Percentiles rank a stretch among this genome's conserved stretches.
Evolutionary conservation across 2,113 vertebrate genomes (phyloP).

Genomic region (Marcusenius ussheri): DNA sequence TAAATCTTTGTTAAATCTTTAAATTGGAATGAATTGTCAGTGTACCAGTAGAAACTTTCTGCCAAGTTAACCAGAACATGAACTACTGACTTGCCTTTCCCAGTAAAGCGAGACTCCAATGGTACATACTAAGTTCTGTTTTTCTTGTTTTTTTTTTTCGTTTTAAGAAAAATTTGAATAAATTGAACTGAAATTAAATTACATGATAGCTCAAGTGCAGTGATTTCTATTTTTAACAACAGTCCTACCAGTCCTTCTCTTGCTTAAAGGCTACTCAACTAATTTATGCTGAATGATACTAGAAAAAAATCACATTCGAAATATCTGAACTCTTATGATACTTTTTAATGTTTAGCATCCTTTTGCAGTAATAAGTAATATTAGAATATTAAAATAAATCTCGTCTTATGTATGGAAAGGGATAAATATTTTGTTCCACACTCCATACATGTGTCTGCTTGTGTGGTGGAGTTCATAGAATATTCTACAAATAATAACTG

Average conservation of each 20-base stretch:
- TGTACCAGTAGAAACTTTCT: background rate
- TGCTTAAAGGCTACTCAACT: no score
- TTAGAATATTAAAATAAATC: background rate
- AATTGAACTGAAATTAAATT: no score
- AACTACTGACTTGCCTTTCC: background rate
- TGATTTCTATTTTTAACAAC: no score
- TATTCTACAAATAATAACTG: background rate
- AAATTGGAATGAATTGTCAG: background rate
- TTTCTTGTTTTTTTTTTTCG: background rate
- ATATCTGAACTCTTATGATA: no score
- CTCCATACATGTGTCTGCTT: background rate
- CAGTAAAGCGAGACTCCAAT: background rate
- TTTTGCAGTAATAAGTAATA: background rate
- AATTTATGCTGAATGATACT: no score
- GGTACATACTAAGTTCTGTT: background rate
- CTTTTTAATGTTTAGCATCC: background rate
- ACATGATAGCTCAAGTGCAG: no score
- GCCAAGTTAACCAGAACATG: background rate
- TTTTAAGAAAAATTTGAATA: no score
- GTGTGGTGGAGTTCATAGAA: background rate
- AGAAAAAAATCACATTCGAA: no score
- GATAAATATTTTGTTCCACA: background rate
- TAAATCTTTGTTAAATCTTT: background rate
- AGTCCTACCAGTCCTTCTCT: no score
- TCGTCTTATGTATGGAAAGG: background rate